Evolutionary conservation across 2,888 invertebrate species (phyloP).

Genomic region (Caenorhabditis japonica): DNA sequence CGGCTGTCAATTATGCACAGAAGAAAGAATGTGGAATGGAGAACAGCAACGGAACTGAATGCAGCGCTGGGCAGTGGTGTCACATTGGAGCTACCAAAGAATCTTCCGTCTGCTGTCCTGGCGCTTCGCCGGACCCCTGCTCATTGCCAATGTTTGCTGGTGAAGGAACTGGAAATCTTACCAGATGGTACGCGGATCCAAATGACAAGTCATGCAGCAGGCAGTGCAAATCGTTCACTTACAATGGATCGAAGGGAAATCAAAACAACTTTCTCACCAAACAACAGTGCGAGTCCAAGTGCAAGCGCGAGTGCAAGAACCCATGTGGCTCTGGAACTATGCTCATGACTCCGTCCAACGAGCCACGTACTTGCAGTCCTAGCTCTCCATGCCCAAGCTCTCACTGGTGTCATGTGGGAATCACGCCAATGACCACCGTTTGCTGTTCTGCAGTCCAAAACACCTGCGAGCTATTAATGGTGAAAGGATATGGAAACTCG

Average conservation of each 20-base stretch:
- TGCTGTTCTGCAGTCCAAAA: slow-evolving; percentile 73
- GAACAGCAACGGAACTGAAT: slow-evolving; percentile 57
- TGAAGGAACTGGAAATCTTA: slow-evolving; percentile 71
- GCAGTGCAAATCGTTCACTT: slow-evolving; percentile 74
- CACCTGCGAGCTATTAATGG: slow-evolving; percentile 66
- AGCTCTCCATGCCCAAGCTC: slow-evolving; percentile 63
- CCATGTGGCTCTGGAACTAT: slow-evolving; percentile 74
- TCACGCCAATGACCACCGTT: slow-evolving; percentile 72
- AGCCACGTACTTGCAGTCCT: slow-evolving; percentile 67
- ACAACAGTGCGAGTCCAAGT: slow-evolving; percentile 69
- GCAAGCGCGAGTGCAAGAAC: slow-evolving; percentile 66
- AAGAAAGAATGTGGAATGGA: slow-evolving; percentile 50
- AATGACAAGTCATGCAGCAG: slow-evolving; percentile 70
- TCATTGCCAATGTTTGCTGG: slow-evolving; percentile 69
- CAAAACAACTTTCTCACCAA: slow-evolving; percentile 76
- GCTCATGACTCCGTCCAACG: slow-evolving; percentile 63
- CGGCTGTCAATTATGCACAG: slow-evolving; percentile 52
- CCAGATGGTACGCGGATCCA: slow-evolving; percentile 74
- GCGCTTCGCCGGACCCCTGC: slow-evolving; percentile 70
- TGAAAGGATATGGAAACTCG: slow-evolving; percentile 68
- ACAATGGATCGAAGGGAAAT: slow-evolving; percentile 73
- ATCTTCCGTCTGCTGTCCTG: slow-evolving; percentile 74
- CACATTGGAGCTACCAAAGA: slow-evolving; percentile 71
- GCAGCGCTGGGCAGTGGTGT: slow-evolving; percentile 72
- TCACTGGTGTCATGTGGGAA: slow-evolving; percentile 76